Evolutionary conservation across 2,888 invertebrate genomes (phyloP), one percentile per base, ranked within the genome.

Genomic region (Onthophagus sagittarius): DNA sequence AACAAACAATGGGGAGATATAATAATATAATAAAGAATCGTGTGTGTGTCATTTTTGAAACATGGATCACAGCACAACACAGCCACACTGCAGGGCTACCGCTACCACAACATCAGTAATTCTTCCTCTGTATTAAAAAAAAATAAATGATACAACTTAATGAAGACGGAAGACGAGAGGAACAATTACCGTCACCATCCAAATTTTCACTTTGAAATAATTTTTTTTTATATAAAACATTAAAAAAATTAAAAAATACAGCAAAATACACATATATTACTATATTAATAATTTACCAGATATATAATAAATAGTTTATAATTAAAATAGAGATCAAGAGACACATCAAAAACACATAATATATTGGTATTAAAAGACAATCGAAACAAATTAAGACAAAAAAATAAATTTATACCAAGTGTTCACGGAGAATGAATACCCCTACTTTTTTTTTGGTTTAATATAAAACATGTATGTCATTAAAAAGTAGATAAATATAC

Each of bases 31-130:
- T 11, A 53, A 53, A 67, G 32, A 67, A 82, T 75, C 76, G 78
- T 80, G 78, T 79, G 79, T 82, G 80, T 81, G 79, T 80, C 39
- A 23, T 23, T 23, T 53, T 53, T 53, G 39, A 53, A 53, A 83
- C 79, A 81, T 81, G 80, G 79, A 83, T 84, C 84, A 85, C 84
- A 84, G 84, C 84, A 85, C 84, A 83, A 84, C 84, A 85, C 84
- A 84, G 85, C 84, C 85, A 85, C 85, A 84, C 84, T 83, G 85
- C 85, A 85, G 84, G 84, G 84, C 85, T 85, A 85, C 85, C 84
- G 84, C 85, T 85, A 85, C 85, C 84, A 85, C 84, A 85, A 85
- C 85, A 85, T 84, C 81, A 84, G 31, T 67, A 67, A 67, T 67
- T 31, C 67, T 67, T 31, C 15, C 67, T 23, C 67, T 23, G 3